Percentiles rank a stretch among this genome's conserved stretches.
Evolutionary conservation across 2,888 invertebrate genomes (phyloP).

Genomic region (Meiosimyza platycephala): DNA sequence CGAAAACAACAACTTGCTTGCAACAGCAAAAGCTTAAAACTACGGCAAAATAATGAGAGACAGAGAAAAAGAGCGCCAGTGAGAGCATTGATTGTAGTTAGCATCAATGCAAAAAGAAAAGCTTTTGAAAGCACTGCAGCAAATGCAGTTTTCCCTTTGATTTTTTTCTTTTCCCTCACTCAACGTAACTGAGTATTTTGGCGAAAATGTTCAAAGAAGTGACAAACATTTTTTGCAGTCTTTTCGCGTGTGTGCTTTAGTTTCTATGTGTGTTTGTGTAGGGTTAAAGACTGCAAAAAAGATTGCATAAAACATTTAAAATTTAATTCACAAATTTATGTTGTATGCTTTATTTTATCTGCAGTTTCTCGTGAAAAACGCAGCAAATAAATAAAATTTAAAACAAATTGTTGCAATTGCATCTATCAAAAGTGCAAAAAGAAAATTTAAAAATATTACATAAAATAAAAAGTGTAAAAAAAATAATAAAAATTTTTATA

Average conservation of each 20-base stretch:
- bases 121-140: background rate
- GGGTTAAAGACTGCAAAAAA: conserved; percentile 30
- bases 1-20: background rate
- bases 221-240: background rate
- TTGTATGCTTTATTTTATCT: background rate
- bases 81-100: background rate
- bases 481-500: conserved; percentile 5
- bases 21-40: no score
- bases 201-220: no score
- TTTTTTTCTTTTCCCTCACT: background rate
- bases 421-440: conserved; percentile 1
- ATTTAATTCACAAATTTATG: conserved; percentile 23
- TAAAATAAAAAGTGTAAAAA: conserved; percentile 3
- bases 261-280: background rate
- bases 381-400: conserved; percentile 8
- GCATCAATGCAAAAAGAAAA: background rate
- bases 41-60: background rate
- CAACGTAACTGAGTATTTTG: no score
- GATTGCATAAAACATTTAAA: conserved; percentile 39
- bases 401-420: conserved; percentile 5
- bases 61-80: background rate
- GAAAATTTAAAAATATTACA: background rate
- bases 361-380: background rate
- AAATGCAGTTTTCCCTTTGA: background rate
- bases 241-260: conserved; percentile 11